Evolutionary conservation across 1,140 invertebrate species (phyloP).

Genomic region (Dryas iulia): DNA sequence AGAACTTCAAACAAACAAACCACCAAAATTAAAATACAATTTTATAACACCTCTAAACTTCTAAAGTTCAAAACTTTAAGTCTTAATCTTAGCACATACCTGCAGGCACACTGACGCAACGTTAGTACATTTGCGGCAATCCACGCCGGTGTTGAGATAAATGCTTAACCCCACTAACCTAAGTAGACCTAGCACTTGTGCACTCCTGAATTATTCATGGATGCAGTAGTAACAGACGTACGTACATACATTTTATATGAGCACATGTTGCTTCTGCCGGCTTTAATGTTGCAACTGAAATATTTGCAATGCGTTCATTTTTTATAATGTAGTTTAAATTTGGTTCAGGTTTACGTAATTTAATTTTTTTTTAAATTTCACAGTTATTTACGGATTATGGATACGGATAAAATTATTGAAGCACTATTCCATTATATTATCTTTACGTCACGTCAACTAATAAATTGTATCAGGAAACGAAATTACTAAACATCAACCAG

Average conservation of each 20-base stretch:
- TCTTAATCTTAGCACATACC: not conserved
- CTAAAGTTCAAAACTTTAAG: not conserved
- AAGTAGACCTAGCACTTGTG: slow-evolving; percentile 14
- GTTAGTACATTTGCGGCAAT: slow-evolving; percentile 1
- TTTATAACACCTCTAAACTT: not conserved
- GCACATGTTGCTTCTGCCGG: slow-evolving; percentile 1
- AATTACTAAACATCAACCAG: too few species aligned
- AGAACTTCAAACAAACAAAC: too few species aligned
- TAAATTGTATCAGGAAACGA: too few species aligned
- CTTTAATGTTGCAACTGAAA: not conserved
- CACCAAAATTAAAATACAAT: not conserved
- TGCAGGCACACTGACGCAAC: not conserved
- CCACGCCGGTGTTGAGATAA: slow-evolving; percentile 13
- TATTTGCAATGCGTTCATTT: not conserved
- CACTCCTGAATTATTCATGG: slow-evolving; percentile 13
- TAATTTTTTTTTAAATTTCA: not conserved
- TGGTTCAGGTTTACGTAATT: not conserved
- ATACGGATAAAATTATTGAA: too few species aligned
- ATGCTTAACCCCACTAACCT: slow-evolving; percentile 7
- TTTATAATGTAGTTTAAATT: not conserved
- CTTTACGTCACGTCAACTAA: too few species aligned
- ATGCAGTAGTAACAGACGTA: slow-evolving; percentile 16
- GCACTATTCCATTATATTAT: too few species aligned
- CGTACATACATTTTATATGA: slow-evolving; percentile 18
- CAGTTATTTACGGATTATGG: too few species aligned